A percentile compares a stretch with the other conserved stretches of the same genome.
Conservation (phyloP, 2,113 vertebrate genomes). For the Pseudolaguvia tuberculata region DNA sequence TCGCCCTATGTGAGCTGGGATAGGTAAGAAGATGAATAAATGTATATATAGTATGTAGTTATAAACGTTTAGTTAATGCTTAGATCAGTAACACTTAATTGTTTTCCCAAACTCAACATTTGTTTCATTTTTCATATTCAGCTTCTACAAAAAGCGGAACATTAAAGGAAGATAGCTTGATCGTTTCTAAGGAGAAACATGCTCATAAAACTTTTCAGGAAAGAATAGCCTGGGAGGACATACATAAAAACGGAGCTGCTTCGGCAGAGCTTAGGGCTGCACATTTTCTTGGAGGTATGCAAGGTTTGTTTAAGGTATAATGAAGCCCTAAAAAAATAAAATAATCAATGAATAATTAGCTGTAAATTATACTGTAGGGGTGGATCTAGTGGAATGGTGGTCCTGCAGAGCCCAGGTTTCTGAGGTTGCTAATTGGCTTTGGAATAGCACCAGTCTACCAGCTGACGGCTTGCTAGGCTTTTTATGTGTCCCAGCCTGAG, state of each 20-base stretch:
- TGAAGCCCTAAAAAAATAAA: background rate
- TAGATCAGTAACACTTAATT: background rate
- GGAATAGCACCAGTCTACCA: conserved; percentile 46
- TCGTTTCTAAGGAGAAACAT: conserved; percentile 21
- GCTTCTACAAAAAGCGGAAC: conserved; percentile 4
- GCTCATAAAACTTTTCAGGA: conserved; percentile 14
- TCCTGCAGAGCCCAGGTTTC: conserved; percentile 33
- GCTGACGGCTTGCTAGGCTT: conserved; percentile 30
- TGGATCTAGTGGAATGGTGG: conserved; percentile 39
- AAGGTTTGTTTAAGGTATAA: background rate
- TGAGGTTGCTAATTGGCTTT: conserved; percentile 53
- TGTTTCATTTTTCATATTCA: background rate
- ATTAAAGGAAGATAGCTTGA: conserved; percentile 12
- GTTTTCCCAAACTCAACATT: background rate
- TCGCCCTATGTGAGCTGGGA: no score
- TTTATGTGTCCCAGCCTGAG: conserved; percentile 53
- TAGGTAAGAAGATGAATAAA: no score
- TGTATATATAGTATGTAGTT: background rate
- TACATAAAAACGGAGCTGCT: conserved; percentile 33
- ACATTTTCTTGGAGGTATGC: conserved; percentile 70
- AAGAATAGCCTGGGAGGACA: background rate
- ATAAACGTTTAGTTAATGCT: background rate
- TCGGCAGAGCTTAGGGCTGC: conserved; percentile 56
- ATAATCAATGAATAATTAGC: background rate
- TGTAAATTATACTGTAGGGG: conserved; percentile 29